Evolutionary conservation across 2,888 invertebrate species (phyloP), one percentile per base, ranked within the genome.

Genomic region (Opisthograptis luteolata): DNA sequence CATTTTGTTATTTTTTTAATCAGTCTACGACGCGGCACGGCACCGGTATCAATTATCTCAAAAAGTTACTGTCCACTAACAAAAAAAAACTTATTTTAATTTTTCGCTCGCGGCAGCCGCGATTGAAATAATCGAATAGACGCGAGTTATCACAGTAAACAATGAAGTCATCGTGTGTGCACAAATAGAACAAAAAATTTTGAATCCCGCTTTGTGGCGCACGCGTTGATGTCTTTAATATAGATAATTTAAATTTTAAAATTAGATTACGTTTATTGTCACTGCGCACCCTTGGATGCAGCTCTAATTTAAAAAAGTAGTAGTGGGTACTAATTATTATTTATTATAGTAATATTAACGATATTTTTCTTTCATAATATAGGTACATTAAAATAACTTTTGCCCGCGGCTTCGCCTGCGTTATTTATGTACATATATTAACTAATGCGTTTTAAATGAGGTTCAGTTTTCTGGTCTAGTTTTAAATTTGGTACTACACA

Each of bases 1-100:
- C n/a, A n/a, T 67, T 74, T 72, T 73, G 77, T 71, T 68, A 66
- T 70, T 73, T 70, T 73, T 73, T 74, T 70, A 58, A 61, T 58
- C 55, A 63, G 71, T 70, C 68, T 54, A 44, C 51, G 72, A 69
- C 67, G 62, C 51, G 52, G 17, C 34, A 32, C 27, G 27, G 7
- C 20, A 46, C 55, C 55, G 55, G 56, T 17, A 25, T 46, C 41
- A 13, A n/a, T 24, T 7, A 19, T 27, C 27, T 19, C 27, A 24
- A 28, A 31, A 24, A 19, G 25, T 1, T 9, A 28, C 30, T 15
- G 25, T 12, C 4, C 31, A 25, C 10, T 13, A 12, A 6, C 6
- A 3, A 20, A 1, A 3, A 34, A 24, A 28, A 34, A 7, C 1
- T 13, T 46, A n/a, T 39, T 39, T 19, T 13, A 13, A 24, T 24